Conservation (phyloP, 2,113 vertebrate species). For the Dasyurus viverrinus region DNA sequence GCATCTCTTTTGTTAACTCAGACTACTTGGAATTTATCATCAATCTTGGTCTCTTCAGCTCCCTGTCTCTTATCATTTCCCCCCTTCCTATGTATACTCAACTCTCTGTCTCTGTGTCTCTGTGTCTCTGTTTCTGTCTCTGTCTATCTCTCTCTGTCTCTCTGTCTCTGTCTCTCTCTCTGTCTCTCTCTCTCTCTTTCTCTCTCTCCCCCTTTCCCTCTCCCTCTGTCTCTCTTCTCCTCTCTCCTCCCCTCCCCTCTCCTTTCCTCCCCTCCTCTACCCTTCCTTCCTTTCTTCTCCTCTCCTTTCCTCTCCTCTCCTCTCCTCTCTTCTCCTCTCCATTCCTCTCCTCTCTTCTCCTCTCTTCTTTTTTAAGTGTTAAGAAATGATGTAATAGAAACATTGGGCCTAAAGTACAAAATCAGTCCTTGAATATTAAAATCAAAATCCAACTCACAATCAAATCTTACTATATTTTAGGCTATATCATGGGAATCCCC, state of each 20-base stretch:
- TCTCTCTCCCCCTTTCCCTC: no score
- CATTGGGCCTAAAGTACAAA: background rate
- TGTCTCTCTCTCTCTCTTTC: no score
- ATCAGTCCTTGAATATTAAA: background rate
- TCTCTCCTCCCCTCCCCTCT: no score
- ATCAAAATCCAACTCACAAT: constrained; percentile 23
- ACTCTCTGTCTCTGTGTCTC: background rate
- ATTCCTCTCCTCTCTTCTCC: no score
- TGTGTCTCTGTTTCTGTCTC: background rate
- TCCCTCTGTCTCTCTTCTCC: no score
- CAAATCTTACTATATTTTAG: background rate
- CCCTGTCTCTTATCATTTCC: background rate
- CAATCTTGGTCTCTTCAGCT: background rate
- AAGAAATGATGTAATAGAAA: background rate
- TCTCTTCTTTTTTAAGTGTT: background rate
- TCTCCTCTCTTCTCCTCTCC: no score
- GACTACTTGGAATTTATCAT: background rate
- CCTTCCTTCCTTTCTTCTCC: no score
- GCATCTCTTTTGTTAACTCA: background rate
- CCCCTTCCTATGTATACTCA: background rate
- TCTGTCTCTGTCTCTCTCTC: no score
- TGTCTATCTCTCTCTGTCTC: background rate
- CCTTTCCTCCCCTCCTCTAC: no score
- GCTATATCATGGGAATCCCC: background rate
- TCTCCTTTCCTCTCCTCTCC: no score